Conservation (phyloP, 2,797 vertebrate species). For the Chiloscyllium punctatum region DNA sequence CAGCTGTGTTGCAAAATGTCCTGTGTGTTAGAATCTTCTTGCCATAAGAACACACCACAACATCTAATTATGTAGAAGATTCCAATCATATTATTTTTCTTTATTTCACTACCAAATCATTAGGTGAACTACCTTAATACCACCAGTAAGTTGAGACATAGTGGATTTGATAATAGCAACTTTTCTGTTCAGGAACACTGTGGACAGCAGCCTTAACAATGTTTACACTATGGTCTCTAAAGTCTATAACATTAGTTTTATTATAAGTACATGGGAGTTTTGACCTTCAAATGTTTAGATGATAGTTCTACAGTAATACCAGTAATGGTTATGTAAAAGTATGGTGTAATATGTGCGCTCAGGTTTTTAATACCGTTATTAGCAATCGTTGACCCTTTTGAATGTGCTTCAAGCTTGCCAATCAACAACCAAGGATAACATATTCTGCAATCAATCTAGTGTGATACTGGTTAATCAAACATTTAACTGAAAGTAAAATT, state of each 20-base stretch:
- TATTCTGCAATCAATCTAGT: neutral
- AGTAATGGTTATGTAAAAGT: neutral
- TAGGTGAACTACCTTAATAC: neutral
- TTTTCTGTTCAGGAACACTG: neutral
- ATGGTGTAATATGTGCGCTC: neutral
- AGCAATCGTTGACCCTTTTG: neutral
- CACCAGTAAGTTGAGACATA: neutral
- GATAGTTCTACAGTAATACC: neutral
- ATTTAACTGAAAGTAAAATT: neutral
- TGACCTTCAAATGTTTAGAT: neutral
- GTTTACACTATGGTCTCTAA: neutral
- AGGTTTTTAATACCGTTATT: neutral
- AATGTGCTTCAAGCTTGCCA: neutral
- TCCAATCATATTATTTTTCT: neutral
- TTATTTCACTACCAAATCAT: neutral
- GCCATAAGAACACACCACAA: neutral
- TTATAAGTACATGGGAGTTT: neutral
- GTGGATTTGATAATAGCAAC: neutral
- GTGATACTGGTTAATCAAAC: neutral
- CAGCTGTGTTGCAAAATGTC: neutral
- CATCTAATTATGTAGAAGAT: neutral
- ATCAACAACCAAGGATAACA: neutral
- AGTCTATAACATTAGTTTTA: neutral
- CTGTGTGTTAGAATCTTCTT: neutral
- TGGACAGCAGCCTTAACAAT: neutral